Base-by-base conservation (phyloP, 2,113 vertebrate genomes). In the Thunnus maccoyii region DNA sequence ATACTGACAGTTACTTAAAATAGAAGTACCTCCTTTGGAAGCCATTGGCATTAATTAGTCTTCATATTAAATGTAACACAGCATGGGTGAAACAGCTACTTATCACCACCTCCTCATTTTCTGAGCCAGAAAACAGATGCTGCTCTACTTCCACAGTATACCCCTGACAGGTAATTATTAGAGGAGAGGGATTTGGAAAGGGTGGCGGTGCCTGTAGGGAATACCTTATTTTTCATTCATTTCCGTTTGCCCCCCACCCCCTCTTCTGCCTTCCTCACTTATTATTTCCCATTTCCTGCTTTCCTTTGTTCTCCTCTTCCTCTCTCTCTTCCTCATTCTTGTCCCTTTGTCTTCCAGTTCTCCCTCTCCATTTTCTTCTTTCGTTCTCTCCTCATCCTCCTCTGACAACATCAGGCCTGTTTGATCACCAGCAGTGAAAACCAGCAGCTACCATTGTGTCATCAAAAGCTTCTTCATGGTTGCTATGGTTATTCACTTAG, bases 401-500 rank as follows among this genome's bases (percentile, higher is more conserved):
- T 67, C 57, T 54, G 0, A 71, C 50, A 12, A 76, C 51, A 71
- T 16, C 74, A 46, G 27, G 44, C 51, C 36, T 16, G 51, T 89
- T 86, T 90, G 82, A 89, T 85, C 81, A 74, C 76, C 54, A 36
- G 74, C 74, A 2, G 60, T 52, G 54, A 62, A 82, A 79, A 74
- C 55, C 88, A 75, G 61, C 27, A 76, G 80, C 72, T 48, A 70
- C 55, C 62, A 71, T 36, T 52, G 63, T 65, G 84, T 56, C 84
- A 69, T 88, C 68, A 41, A 72, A 85, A 74, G 70, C 86, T 88
- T 87, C 71, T 54, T 60, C 47, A 2, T n/a, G 80, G 91, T 88
- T 86, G 86, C 87, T 64, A 88, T 82, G 91, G 82, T 86, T 80
- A 67, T 85, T 85, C 79, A 66, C 86, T 85, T 80, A 57, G 84